Base-by-base conservation (phyloP, 2,113 vertebrate genomes). In the Gambusia affinis region DNA sequence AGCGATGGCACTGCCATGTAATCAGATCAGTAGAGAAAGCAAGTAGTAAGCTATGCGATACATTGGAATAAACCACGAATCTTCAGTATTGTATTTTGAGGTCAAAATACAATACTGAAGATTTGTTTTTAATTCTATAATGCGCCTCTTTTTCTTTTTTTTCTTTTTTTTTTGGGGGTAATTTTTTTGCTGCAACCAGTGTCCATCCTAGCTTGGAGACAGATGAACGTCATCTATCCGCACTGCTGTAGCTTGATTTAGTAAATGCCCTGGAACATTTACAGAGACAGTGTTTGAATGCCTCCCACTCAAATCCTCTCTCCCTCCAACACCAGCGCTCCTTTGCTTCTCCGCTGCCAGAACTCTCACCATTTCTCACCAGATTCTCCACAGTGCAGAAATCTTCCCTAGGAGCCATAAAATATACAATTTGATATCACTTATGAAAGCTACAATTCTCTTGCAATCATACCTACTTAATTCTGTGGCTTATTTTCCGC, bases 241-340 rank as follows among this genome's bases (percentile, higher is more conserved):
- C 74, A 29, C 71, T 85, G 88, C 89, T 92, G 90, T 82, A 80
- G 87, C 88, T 81, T 88, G 91, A 92, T 93, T 93, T 88, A 92
- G 89, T 83, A 92, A 90, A 91, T 86, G 84, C 90, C 90, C 86
- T 88, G 88, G 84, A 91, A 92, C 88, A 90, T 91, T 92, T 92
- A 90, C 90, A 86, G 86, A 93, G 92, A 93, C 88, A 76, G 88
- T 62, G 89, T 95, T 94, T 93, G 90, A 91, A 94, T 92, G 88
- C 91, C 92, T n/a, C 94, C 93, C 89, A 94, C 94, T 90, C 92
- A 89, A 89, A 93, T 91, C 86, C 88, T 93, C 91, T 91, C 92
- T 91, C 90, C 86, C 91, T 88, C 89, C 84, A 88, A 88, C 90
- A 90, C 92, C 89, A 78, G 78, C 73, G 60, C 84, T 87, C 91